phyloP scores from a whole-genome alignment of 2,888 invertebrate genomes.

The Teleiodes luculella region DNA sequence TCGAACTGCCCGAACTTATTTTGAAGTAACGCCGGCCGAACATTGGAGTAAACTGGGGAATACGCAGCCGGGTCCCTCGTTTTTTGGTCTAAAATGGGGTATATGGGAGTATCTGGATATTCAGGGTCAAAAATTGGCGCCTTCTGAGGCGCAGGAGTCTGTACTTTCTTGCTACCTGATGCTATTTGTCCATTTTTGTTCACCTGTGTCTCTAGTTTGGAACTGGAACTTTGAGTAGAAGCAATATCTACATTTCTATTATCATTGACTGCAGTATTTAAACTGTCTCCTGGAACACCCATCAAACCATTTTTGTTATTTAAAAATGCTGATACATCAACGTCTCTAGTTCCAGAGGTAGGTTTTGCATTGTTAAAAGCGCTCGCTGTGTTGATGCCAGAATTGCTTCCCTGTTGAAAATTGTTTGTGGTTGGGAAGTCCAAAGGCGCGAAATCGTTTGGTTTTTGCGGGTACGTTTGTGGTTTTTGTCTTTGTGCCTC shows the following conservation, averaged over 20 bases:
- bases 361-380: background rate
- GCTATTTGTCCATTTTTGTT: no score
- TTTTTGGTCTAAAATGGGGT: background rate
- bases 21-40: background rate
- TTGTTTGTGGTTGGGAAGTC: background rate
- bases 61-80: background rate
- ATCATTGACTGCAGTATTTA: no score
- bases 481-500: conserved; percentile 76
- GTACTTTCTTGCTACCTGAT: no score
- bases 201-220: no score
- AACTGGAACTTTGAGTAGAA: background rate
- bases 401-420: background rate
- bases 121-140: background rate
- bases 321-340: background rate
- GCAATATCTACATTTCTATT: background rate
- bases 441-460: conserved; percentile 39
- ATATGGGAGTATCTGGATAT: background rate
- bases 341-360: background rate
- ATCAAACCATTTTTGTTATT: background rate
- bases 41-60: background rate
- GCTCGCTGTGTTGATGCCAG: background rate
- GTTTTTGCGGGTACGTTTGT: conserved; percentile 55
- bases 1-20: background rate
- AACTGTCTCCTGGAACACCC: no score
- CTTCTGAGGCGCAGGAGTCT: no score